phyloP scores from a whole-genome alignment of 2,113 vertebrate species.

The Thalassoma bifasciatum region DNA sequence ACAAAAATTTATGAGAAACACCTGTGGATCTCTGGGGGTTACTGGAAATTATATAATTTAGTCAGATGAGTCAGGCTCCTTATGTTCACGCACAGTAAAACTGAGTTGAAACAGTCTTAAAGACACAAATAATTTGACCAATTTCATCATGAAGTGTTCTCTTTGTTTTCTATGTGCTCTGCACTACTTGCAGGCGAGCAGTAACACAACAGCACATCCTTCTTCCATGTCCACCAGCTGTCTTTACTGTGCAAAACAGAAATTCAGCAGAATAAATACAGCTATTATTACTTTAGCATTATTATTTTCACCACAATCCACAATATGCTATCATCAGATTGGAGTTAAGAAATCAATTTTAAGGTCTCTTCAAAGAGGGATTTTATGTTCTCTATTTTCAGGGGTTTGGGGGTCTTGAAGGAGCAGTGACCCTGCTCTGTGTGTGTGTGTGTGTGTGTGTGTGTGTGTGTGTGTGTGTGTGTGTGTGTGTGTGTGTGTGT shows the following conservation, averaged over 20 bases:
- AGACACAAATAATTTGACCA: slow-evolving; percentile 52
- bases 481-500: no score
- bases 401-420: slow-evolving; percentile 51
- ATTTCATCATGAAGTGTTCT: slow-evolving; percentile 42
- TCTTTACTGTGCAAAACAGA: slow-evolving; percentile 99
- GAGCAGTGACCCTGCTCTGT: slow-evolving; percentile 81
- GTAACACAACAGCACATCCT: slow-evolving; percentile 77
- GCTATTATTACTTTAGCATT: slow-evolving; percentile 82
- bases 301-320: slow-evolving; percentile 84
- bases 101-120: slow-evolving; percentile 54
- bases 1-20: slow-evolving; percentile 60
- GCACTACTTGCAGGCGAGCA: slow-evolving; percentile 55
- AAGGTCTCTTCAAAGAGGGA: slow-evolving; percentile 87
- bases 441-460: no score
- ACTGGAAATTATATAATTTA: slow-evolving; percentile 39
- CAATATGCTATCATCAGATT: slow-evolving; percentile 55
- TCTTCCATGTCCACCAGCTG: slow-evolving; percentile 93
- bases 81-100: slow-evolving; percentile 53
- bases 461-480: no score
- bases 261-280: slow-evolving; percentile 96
- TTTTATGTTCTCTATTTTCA: slow-evolving; percentile 73
- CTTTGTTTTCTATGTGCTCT: slow-evolving; percentile 52
- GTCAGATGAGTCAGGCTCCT: slow-evolving; percentile 38
- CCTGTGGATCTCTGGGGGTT: slow-evolving; percentile 44
- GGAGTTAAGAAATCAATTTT: slow-evolving; percentile 80